Evolutionary conservation across 2,888 invertebrate genomes (phyloP), one percentile per base, ranked within the genome.

Genomic region (Sinopyrophorus schimmeli): DNA sequence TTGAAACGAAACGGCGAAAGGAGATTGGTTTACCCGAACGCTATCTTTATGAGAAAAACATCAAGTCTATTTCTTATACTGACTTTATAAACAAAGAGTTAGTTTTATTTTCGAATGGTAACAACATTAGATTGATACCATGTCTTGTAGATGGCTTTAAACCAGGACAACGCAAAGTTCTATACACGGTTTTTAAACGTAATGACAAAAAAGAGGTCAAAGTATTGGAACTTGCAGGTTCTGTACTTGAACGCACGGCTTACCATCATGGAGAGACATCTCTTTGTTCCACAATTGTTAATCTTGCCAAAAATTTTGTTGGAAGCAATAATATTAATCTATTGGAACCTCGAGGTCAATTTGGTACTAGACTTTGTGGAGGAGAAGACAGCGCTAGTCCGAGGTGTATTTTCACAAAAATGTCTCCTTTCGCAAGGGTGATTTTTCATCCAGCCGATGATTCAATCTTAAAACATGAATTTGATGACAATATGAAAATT

Each of bases 251-350:
- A 75, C 86, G 89, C 70, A 96, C 97, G 0, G 96, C 97, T 1
- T 99, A 99, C 72, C 99, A 99, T 80, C 99, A 99, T 68, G 99
- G 99, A 66, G 99, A 99, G 76, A 82, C 79, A 56, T 97, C 98
- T 0, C 78, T 99, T 6, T 91, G 92, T 77, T 83, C 87, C 71
- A 99, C 99, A 0, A 99, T 99, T 62, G 89, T 99, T 24, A 94
- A 93, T 73, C 80, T 99, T 71, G 99, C 99, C 0, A 98, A 99
- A 71, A 95, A 99, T 75, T 99, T 85, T 74, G 93, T 99, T 3
- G 99, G 99, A 5, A 94, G 94, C 7, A 99, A 99, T 74, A 99
- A 99, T 68, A 87, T 99, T 47, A 99, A 99, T 73, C 70, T 99
- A 12, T 76, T 99, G 39, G 86, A 90, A 72, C 99, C 99, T 1